Evolutionary conservation across 2,888 invertebrate species (phyloP), one percentile per base, ranked within the genome.

Genomic region (Drosophila macrothrix): DNA sequence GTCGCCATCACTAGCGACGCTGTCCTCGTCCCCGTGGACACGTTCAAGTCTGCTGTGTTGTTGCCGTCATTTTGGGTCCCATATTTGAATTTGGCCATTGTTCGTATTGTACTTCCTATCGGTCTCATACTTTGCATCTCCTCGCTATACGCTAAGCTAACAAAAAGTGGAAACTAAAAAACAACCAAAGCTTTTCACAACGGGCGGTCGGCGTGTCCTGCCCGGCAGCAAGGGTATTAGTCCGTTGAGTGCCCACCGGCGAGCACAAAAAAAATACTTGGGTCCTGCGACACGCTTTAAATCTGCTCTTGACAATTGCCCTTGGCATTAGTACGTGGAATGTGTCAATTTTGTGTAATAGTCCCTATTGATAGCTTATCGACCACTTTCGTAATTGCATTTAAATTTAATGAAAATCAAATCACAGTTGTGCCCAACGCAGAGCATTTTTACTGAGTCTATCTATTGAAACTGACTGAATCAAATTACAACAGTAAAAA

Each of bases 381-480:
- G 60, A 37, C 35, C 28, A 50, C 37, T 29, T 56, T 64, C 54
- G 77, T 71, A 80, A 80, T 80, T 80, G 71, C 67, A 80, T 80
- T 76, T 76, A 62, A 80, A 71, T 67, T 77, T 68, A 62, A 81
- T 72, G 78, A 68, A 76, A 65, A 66, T 14, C 67, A 61, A 72
- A 66, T 67, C 72, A 60, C 71, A 68, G 50, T 59, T 74, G 52
- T 65, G 49, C 54, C 49, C 49, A 58, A 39, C 35, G 56, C 39
- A 59, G 39, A 63, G 28, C 19, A 12, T 43, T 49, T 53, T 46
- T 22, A 46, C 46, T 22, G 19, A 59, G 37, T 50, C 39, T 54
- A 22, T 49, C 37, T 43, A 28, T 41, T 55, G 37, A n/a, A 19
- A 54, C 46, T 53, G 14, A 29, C 22, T 33, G 12, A 33, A 37